Evolutionary conservation across 1,140 invertebrate species (phyloP).

Genomic region (Phenacoccus solenopsis): DNA sequence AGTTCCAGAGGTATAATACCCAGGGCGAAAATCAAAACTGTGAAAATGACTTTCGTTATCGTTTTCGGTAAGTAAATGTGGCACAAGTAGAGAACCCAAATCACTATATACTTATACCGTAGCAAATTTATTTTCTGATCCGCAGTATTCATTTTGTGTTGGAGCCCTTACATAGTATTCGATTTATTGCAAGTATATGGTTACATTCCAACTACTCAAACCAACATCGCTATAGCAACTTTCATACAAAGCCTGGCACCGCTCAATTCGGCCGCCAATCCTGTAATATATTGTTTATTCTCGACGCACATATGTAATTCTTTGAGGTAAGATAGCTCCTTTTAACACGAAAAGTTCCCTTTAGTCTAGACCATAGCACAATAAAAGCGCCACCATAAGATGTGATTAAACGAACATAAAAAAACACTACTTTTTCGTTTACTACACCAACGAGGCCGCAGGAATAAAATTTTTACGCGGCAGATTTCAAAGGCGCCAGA

Average conservation of each 20-base stretch:
- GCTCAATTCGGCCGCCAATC: conserved; percentile 87
- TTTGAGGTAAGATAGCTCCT: conserved; percentile 47
- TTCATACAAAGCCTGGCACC: conserved; percentile 88
- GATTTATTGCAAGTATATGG: conserved; percentile 84
- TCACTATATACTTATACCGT: neutral
- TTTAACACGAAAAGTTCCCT: neutral
- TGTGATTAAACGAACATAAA: neutral
- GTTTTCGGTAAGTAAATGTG: conserved; percentile 65
- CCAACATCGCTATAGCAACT: conserved; percentile 68
- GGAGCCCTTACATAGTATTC: conserved; percentile 91
- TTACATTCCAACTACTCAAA: conserved; percentile 64
- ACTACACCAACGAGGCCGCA: neutral
- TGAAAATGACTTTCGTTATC: conserved; percentile 94
- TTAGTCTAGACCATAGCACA: neutral
- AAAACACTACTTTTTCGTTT: neutral
- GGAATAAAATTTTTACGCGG: neutral
- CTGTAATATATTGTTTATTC: conserved; percentile 89
- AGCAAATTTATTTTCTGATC: conserved; percentile 25
- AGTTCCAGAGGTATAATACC: conserved; percentile 80
- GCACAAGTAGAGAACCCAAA: neutral
- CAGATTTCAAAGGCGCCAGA: neutral
- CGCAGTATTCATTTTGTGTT: conserved; percentile 87
- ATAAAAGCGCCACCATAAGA: neutral
- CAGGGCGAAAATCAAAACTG: conserved; percentile 88
- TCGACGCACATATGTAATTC: conserved; percentile 76